Conservation (phyloP, 2,113 vertebrate species). For the Chamaea fasciata region DNA sequence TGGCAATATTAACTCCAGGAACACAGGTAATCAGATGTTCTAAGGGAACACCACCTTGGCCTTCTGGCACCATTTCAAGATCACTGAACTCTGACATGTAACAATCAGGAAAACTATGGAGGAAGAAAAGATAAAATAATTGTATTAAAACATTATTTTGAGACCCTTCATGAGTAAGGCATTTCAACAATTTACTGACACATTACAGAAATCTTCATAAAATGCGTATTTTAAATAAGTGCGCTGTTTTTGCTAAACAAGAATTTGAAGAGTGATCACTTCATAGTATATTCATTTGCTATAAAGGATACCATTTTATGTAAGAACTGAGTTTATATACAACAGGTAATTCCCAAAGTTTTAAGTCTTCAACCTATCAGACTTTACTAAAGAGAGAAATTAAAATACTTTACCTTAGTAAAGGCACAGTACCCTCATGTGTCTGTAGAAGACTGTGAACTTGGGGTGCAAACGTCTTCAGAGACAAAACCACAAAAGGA, state of each 20-base stretch:
- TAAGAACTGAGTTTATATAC: not conserved
- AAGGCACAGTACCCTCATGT: slow-evolving; percentile 92
- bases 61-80: slow-evolving; percentile 80
- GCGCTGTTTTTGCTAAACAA: not conserved
- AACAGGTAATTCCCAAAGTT: not conserved
- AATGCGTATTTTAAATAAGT: accelerated
- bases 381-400: not conserved
- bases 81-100: slow-evolving; percentile 86
- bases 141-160: not conserved
- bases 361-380: not conserved
- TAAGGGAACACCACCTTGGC: slow-evolving; percentile 82
- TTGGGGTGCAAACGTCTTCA: slow-evolving; percentile 89
- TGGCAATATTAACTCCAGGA: slow-evolving; percentile 90
- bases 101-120: slow-evolving; percentile 89
- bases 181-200: not conserved
- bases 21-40: slow-evolving; percentile 95
- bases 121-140: not conserved
- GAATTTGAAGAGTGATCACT: not conserved
- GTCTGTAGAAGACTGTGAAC: slow-evolving; percentile 91
- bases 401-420: slow-evolving; percentile 82
- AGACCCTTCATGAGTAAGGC: not conserved
- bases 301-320: not conserved
- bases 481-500: slow-evolving; percentile 87
- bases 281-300: not conserved
- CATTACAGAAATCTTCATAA: not conserved